Evolutionary conservation across 2,113 vertebrate species (phyloP).

Genomic region (Echinops telfairi): DNA sequence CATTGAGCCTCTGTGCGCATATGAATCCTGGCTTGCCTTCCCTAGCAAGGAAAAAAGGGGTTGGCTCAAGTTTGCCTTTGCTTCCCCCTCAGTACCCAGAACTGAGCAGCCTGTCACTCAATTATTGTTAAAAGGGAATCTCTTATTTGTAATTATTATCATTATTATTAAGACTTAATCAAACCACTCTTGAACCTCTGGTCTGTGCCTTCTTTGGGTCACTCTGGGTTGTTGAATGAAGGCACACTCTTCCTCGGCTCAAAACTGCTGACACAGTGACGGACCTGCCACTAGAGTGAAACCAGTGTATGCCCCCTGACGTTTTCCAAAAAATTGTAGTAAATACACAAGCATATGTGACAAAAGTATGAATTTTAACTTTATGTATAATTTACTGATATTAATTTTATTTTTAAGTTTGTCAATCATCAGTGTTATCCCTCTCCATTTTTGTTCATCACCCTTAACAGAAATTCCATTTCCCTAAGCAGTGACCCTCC

Average conservation of each 20-base stretch:
- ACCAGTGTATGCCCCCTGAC: too few species aligned
- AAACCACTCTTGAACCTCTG: not conserved
- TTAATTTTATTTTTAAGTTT: not conserved
- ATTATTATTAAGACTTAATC: not conserved
- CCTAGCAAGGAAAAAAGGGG: not conserved
- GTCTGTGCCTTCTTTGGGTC: conserved; percentile 9
- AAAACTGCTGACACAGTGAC: not conserved
- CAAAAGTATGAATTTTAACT: not conserved
- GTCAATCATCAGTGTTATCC: not conserved
- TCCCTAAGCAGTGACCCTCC: not conserved
- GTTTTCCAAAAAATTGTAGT: not conserved
- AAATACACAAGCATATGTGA: not conserved
- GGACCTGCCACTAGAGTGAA: not conserved
- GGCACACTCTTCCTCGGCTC: not conserved
- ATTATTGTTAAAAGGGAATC: not conserved
- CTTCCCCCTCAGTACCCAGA: not conserved
- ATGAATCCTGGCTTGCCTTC: not conserved
- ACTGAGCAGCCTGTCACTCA: not conserved
- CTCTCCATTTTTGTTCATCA: not conserved
- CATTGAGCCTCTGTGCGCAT: not conserved
- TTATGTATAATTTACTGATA: not conserved
- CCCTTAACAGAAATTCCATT: not conserved
- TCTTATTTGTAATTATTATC: not conserved
- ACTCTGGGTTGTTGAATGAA: conserved; percentile 22
- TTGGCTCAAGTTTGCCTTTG: not conserved